Evolutionary conservation across 2,888 invertebrate genomes (phyloP), one percentile per base, ranked within the genome.

Genomic region (Gordius sp.): DNA sequence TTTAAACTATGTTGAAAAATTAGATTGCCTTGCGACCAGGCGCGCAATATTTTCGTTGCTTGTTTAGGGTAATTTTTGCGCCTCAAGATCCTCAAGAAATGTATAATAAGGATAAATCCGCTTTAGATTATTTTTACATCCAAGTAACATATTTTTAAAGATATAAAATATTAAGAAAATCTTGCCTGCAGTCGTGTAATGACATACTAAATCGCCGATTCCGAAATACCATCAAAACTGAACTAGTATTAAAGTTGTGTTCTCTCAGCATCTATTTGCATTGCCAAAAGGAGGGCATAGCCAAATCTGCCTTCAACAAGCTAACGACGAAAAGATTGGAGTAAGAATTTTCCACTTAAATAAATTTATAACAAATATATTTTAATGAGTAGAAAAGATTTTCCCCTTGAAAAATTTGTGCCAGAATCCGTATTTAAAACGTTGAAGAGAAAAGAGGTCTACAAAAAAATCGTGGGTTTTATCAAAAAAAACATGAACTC

Each of bases 31-130:
- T 55, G 4, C 23, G 33, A n/a, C 55, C 28, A 4, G 27, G 27
- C 4, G 8, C 55, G 24, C 82, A 84, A 67, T 83, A 85, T 69
- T 75, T 83, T 65, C 77, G 83, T 1, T 86, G 85, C 66, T 75
- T 86, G 39, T 84, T 84, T 72, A 78, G 86, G 54, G 78, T 85
- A 54, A 79, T 82, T 8, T 86, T 84, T 72, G 82, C 85, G 64
- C 86, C 86, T 2, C 75, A 76, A 23, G 82, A 86, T 56, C 80
- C 84, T 0, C 81, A 81, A 2, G 80, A 79, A 59, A 71, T 86
- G 57, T 80, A 84, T 0, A 79, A 81, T 67, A 75, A 76, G 62
- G 86, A 86, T 72, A 75, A 82, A 16, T 78, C 79, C 23, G 81
- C 84, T 1, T 76, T 87, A 64, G 85, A 87, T 70, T 86, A 85